Percentiles rank a stretch among this genome's conserved stretches.
Evolutionary conservation across 2,797 vertebrate species (phyloP).

Genomic region (Trematomus bernacchii): DNA sequence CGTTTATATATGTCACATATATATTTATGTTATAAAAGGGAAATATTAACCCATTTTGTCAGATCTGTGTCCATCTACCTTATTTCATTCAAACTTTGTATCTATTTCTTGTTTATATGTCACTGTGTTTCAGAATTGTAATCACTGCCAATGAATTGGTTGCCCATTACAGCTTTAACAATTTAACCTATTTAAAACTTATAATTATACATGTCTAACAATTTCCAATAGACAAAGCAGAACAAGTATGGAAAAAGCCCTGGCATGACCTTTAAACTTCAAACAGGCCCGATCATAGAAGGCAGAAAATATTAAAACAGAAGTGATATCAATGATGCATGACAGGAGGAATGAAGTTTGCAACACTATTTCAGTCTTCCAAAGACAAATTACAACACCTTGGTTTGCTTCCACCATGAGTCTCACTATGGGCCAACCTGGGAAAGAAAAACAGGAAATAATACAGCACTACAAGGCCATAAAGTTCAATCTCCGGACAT

Average conservation of each 20-base stretch:
- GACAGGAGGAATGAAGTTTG: constrained; percentile 2
- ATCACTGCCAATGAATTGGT: neutral
- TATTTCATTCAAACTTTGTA: too few species aligned
- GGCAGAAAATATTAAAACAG: neutral
- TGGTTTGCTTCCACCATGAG: constrained; percentile 37
- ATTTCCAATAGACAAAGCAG: neutral
- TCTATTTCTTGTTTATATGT: neutral
- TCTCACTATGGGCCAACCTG: constrained; percentile 30
- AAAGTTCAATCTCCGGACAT: constrained; percentile 71
- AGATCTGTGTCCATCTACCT: too few species aligned
- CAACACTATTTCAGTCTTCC: constrained; percentile 6
- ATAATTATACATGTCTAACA: neutral
- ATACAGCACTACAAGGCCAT: constrained; percentile 48
- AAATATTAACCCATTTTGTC: too few species aligned
- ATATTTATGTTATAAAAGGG: too few species aligned
- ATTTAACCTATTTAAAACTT: neutral
- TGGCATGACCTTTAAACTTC: neutral
- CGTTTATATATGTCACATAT: too few species aligned
- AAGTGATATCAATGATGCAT: neutral
- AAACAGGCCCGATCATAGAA: neutral
- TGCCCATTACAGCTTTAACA: neutral
- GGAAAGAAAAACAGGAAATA: constrained; percentile 51
- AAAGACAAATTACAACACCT: constrained; percentile 36
- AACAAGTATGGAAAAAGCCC: neutral
- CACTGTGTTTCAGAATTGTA: neutral